Evolutionary conservation across 2,113 vertebrate species (phyloP).

Genomic region (Lucifuga dentata): DNA sequence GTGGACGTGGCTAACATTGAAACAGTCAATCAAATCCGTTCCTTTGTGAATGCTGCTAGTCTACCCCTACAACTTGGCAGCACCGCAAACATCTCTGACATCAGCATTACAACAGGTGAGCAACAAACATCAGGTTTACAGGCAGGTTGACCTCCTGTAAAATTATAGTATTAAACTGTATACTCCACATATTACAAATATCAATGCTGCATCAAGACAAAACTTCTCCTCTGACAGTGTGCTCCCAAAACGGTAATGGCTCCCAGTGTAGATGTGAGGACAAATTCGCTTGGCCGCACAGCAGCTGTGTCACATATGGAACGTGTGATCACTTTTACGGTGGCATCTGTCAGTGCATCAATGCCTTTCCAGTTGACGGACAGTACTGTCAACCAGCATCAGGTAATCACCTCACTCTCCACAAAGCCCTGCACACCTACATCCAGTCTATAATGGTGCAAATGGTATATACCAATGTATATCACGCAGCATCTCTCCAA

Average conservation of each 20-base stretch:
- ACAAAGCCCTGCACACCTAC: no score
- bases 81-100: slow-evolving; percentile 29
- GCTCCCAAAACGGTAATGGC: slow-evolving; percentile 17
- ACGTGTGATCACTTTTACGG: slow-evolving; percentile 33
- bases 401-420: slow-evolving; percentile 8
- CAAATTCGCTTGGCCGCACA: slow-evolving; percentile 56
- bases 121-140: no score
- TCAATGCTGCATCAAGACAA: not conserved
- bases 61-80: slow-evolving; percentile 54
- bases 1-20: slow-evolving; percentile 46
- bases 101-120: slow-evolving; percentile 68
- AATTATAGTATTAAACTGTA: no score
- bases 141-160: not conserved
- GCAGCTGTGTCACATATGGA: slow-evolving; percentile 50
- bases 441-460: no score
- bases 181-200: no score
- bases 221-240: slow-evolving; percentile 36
- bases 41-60: slow-evolving; percentile 14
- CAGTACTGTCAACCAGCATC: slow-evolving; percentile 55
- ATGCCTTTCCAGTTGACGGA: slow-evolving; percentile 46
- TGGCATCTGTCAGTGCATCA: slow-evolving; percentile 61
- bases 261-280: slow-evolving; percentile 55
- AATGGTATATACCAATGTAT: no score
- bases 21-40: slow-evolving; percentile 25
- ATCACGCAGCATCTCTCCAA: no score